These are phyloP conservation scores for Celastrina argiolus DNA, from an alignment of 2,888 invertebrate species.

Conservation along the genomic window DNA sequence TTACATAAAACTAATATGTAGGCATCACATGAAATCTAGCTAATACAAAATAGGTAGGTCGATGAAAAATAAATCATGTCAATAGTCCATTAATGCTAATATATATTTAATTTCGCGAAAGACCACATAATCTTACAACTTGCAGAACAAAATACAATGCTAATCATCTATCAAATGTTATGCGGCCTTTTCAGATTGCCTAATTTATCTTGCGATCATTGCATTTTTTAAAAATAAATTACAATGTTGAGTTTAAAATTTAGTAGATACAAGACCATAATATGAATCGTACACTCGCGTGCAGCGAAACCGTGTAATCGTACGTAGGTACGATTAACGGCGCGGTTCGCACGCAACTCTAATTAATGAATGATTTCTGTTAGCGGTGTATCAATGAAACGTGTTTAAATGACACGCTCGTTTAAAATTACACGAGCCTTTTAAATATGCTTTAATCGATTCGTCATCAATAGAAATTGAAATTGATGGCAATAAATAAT, in stretches of 20 bases:
- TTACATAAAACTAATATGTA: no score
- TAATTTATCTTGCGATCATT: not conserved
- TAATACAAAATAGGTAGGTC: no score
- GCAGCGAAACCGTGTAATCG: conserved; percentile 47
- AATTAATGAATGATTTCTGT: conserved; percentile 55
- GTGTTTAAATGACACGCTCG: conserved; percentile 24
- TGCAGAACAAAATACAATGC: no score
- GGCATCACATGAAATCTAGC: no score
- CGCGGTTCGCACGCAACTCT: conserved; percentile 46
- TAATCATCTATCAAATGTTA: no score
- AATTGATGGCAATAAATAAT: conserved; percentile 4
- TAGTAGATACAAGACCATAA: conserved; percentile 12
- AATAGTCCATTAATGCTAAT: no score
- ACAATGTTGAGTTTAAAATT: not conserved
- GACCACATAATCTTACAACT: no score
- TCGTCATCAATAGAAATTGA: not conserved
- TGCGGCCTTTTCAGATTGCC: not conserved
- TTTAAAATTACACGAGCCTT: conserved; percentile 11
- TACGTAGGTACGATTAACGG: conserved; percentile 45
- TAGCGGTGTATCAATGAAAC: conserved; percentile 48
- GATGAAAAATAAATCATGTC: no score
- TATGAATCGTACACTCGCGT: conserved; percentile 41
- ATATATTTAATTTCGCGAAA: no score
- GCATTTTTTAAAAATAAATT: not conserved
- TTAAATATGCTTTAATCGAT: conserved; percentile 6